phyloP scores from a whole-genome alignment of 2,888 invertebrate species.

The Omphaloscelis lunosa region DNA sequence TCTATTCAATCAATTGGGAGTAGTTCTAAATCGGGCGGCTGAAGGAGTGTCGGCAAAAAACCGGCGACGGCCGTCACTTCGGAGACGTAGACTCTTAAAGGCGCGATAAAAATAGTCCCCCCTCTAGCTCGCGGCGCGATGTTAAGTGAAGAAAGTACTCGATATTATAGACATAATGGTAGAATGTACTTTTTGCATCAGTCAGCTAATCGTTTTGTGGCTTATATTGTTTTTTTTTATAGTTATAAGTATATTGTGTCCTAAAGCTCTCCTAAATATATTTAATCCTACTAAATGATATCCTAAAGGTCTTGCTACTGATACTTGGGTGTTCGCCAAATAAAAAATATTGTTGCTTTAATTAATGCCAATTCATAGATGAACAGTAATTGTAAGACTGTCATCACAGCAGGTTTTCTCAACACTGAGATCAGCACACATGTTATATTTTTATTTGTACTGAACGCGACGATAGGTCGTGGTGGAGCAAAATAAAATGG shows the following conservation, averaged over 20 bases:
- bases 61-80: constrained; percentile 44
- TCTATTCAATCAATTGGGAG: constrained; percentile 54
- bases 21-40: constrained; percentile 51
- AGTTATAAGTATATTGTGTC: neutral
- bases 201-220: neutral
- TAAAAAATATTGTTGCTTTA: neutral
- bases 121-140: neutral
- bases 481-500: too few species aligned
- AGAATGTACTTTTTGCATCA: neutral
- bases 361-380: neutral
- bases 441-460: neutral
- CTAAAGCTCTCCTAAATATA: too few species aligned
- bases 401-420: neutral
- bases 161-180: constrained; percentile 3
- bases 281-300: neutral
- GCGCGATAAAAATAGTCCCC: constrained; percentile 59
- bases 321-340: neutral
- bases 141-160: constrained; percentile 12
- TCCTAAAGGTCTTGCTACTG: neutral
- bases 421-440: neutral
- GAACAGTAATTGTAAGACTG: neutral
- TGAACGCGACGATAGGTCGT: too few species aligned
- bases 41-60: constrained; percentile 39
- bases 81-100: constrained; percentile 64
- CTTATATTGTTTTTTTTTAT: neutral